These are phyloP conservation scores for Unio pictorum DNA, from an alignment of 2,888 invertebrate species.

Conservation along the genomic window DNA sequence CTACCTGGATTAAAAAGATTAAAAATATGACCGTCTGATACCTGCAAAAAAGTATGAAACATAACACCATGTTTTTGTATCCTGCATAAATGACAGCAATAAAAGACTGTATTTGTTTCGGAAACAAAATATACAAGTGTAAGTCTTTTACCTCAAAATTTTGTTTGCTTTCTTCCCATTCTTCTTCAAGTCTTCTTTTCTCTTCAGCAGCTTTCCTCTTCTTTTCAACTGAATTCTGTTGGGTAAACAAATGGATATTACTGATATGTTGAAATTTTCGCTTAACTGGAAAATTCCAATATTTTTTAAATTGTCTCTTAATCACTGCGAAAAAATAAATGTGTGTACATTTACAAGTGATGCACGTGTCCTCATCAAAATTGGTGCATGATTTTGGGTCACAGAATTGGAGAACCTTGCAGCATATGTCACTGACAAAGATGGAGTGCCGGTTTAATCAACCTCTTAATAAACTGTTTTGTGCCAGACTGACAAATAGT, in stretches of 20 bases:
- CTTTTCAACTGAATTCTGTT: constrained; percentile 61
- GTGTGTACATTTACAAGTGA: not conserved
- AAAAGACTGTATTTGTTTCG: no score
- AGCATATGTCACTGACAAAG: no score
- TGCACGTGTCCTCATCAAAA: not conserved
- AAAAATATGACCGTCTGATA: not conserved
- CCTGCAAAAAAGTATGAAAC: not conserved
- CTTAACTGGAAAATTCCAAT: not conserved
- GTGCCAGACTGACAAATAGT: no score
- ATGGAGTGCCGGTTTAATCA: no score
- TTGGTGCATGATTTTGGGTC: not conserved
- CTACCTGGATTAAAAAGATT: not conserved
- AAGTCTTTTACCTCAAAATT: constrained; percentile 55
- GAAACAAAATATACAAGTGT: no score
- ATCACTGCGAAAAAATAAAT: not conserved
- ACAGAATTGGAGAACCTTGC: not conserved
- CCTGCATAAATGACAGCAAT: no score
- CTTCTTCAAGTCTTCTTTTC: constrained; percentile 59
- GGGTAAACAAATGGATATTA: not conserved
- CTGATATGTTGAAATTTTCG: no score
- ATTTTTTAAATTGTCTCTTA: not conserved
- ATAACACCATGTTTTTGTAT: no score
- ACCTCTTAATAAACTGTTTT: no score
- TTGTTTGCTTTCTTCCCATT: constrained; percentile 61
- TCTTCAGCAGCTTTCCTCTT: constrained; percentile 64